These are phyloP conservation scores for Bucorvus abyssinicus DNA, from an alignment of 2,797 vertebrate species.

Conservation along the genomic window DNA sequence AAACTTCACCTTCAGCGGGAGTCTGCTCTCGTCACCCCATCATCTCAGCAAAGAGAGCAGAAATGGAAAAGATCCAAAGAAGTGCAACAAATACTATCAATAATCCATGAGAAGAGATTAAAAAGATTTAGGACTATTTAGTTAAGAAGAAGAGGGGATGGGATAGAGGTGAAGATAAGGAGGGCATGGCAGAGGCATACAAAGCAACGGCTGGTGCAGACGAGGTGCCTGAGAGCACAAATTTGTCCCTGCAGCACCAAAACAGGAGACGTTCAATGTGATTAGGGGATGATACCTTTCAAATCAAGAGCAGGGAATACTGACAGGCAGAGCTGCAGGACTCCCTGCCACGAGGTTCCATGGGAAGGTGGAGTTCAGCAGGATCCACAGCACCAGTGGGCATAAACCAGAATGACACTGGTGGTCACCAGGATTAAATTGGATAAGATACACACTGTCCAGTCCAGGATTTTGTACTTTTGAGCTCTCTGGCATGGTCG, in stretches of 20 bases:
- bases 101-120: constrained; percentile 53
- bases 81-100: constrained; percentile 58
- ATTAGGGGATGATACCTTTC: background rate
- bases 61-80: constrained; percentile 29
- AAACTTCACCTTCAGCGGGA: constrained; percentile 3
- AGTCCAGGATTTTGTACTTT: background rate
- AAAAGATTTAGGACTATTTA: constrained; percentile 17
- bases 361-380: background rate
- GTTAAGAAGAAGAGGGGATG: background rate
- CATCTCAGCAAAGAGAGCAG: background rate
- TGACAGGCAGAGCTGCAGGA: background rate
- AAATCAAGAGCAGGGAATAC: background rate
- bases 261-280: background rate
- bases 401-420: background rate
- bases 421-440: background rate
- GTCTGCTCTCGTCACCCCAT: background rate
- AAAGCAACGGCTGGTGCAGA: background rate
- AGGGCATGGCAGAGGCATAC: background rate
- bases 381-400: background rate
- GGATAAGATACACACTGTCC: background rate
- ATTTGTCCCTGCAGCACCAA: background rate
- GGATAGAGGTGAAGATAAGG: background rate
- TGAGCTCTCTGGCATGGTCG: background rate
- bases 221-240: background rate
- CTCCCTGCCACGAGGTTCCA: background rate